phyloP scores from a whole-genome alignment of 1,140 invertebrate genomes.

The Trichomalopsis sarcophagae region DNA sequence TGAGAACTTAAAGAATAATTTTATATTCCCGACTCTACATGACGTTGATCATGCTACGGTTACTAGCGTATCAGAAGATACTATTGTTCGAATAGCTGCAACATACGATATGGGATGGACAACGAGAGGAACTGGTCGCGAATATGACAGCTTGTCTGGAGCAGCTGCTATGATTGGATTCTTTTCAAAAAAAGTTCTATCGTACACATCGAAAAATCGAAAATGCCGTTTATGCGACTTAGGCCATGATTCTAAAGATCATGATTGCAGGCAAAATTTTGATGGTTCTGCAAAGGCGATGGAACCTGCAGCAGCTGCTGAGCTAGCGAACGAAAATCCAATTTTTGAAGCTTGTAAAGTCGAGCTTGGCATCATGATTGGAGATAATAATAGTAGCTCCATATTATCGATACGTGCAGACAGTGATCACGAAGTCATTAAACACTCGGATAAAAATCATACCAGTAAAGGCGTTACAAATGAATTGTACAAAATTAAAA shows the following conservation, averaged over 20 bases:
- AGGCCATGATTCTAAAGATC: slow-evolving; percentile 7
- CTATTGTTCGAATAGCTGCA: too few species aligned
- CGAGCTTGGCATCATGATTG: slow-evolving; percentile 40
- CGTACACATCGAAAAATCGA: slow-evolving; percentile 1
- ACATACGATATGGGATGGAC: background rate
- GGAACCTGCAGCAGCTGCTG: slow-evolving; percentile 23
- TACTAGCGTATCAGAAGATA: too few species aligned
- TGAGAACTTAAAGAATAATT: too few species aligned
- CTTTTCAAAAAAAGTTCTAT: slow-evolving; percentile 30
- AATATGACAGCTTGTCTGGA: slow-evolving; percentile 39
- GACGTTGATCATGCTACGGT: too few species aligned
- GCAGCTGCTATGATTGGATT: slow-evolving; percentile 28
- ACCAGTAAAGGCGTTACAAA: background rate
- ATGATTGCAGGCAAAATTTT: slow-evolving; percentile 41
- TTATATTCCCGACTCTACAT: too few species aligned
- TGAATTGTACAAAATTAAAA: background rate
- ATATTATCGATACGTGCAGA: background rate
- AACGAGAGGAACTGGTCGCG: background rate
- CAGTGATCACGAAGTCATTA: slow-evolving; percentile 3
- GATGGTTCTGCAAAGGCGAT: slow-evolving; percentile 31
- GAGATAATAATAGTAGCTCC: slow-evolving; percentile 47
- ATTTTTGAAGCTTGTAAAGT: slow-evolving; percentile 46
- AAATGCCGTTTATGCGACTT: slow-evolving; percentile 40
- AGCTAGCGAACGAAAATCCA: slow-evolving; percentile 43
- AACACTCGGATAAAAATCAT: slow-evolving; percentile 36